Evolutionary conservation across 2,888 invertebrate species (phyloP), one percentile per base, ranked within the genome.

Genomic region (Acleris holmiana): DNA sequence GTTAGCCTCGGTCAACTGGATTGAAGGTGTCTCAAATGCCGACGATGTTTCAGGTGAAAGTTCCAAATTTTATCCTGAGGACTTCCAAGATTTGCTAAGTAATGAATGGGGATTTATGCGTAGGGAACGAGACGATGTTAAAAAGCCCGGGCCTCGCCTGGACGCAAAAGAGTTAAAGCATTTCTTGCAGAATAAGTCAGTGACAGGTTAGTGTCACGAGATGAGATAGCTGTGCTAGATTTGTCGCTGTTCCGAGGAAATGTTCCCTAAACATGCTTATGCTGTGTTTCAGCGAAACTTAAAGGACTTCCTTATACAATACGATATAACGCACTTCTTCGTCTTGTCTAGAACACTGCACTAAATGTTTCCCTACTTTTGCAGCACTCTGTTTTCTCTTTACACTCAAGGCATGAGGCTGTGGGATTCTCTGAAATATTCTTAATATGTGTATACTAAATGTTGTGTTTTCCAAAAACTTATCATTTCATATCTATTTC

Each of bases 71-170:
- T 85, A 84, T 86, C 85, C 85, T 76, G 88, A 85, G 78, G 93
- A 94, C 77, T 89, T 95, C 71, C 93, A 93, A 80, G 93, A 94
- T 79, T 89, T 94, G 71, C 83, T 95, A 81, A 94, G 94, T 83
- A 94, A 93, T 80, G 95, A 95, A 90, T 93, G 95, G 88, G 97
- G 96, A 69, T 98, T 98, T 92, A 96, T 97, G 76, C 94, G 98
- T 77, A 96, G 96, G 76, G 98, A 98, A 93, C 94, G 98, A 78
- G 94, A 98, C 71, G 98, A 98, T 89, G 98, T 98, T 57, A 98
- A 98, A 92, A 98, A 98, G 91, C 98, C 98, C n/a, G 98, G 98
- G 66, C 98, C 98, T 56, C 95, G 94, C 67, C 95, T 95, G 87
- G 94, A 95, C 79, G 94, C 94, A 64, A 95, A 96, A 89, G 94